Base-by-base conservation (phyloP, 2,113 vertebrate species). In the Boleophthalmus pectinirostris region DNA sequence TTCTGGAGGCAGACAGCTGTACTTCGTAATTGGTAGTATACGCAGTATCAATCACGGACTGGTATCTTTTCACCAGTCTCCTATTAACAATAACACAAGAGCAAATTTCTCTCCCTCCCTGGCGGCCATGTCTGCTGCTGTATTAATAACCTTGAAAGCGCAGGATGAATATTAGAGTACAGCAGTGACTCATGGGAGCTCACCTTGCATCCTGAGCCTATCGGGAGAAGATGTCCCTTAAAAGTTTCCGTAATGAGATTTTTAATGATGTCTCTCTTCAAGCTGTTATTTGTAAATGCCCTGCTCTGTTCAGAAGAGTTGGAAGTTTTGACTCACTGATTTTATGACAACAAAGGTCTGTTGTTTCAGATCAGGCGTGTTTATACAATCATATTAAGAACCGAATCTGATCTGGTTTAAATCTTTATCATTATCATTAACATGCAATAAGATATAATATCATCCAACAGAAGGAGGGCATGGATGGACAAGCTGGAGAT, bases 111-210 rank as follows among this genome's bases (percentile, higher is more conserved):
- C 14, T 72, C 33, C 43, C 53, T 53, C 57, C 21, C 58, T 29
- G 51, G 46, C 21, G 29, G 51, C 5, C 68, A 24, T 69, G 49
- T 72, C 69, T 73, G 58, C 63, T 66, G 45, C 16, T 51, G 69
- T 70, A 71, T 85, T 75, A 67, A 70, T 78, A 74, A 77, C 69
- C 57, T 66, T 72, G 68, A 78, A 49, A 74, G 14, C 46, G 64
- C 66, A 49, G 60, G 49, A 53, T 70, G 65, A 72, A 64, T 54
- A 58, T 67, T 45, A 70, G 54, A 47, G 67, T 69, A 54, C 54
- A 66, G 61, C 54, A 66, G 49, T 75, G 80, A 85, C 65, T 75
- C 72, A 75, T 25, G 4, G 1, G 21, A 38, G 66, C 72, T 75
- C 74, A 77, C 61, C 72, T 70, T 71, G 25, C 68, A 51, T 63